Percentiles rank a stretch among this genome's conserved stretches.
Conservation (phyloP, 2,797 vertebrate species). For the Melanotaenia trifasciata region DNA sequence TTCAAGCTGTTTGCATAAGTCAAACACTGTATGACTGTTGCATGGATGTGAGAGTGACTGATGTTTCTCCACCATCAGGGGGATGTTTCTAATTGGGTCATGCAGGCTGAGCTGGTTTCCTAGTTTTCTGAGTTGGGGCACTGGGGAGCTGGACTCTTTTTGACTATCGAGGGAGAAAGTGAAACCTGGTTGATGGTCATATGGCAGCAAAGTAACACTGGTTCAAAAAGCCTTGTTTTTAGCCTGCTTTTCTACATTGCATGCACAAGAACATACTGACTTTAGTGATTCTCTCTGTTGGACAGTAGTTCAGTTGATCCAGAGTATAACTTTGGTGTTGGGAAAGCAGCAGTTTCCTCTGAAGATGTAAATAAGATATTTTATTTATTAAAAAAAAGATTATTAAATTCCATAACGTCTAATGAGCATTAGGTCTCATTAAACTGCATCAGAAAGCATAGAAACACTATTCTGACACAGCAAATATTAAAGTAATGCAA, state of each 20-base stretch:
- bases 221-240: background rate
- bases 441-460: too few relatives aligned
- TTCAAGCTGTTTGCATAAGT: conserved; percentile 20
- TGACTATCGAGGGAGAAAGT: conserved; percentile 66
- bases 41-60: conserved; percentile 43
- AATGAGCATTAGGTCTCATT: too few relatives aligned
- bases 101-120: conserved; percentile 72
- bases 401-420: too few relatives aligned
- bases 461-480: too few relatives aligned
- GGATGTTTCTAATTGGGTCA: conserved; percentile 78
- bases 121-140: conserved; percentile 71
- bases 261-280: background rate
- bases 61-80: conserved; percentile 47
- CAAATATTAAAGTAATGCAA: too few relatives aligned
- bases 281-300: background rate
- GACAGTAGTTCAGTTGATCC: background rate
- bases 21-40: conserved; percentile 26
- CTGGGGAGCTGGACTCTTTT: conserved; percentile 82
- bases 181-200: conserved; percentile 41
- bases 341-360: too few relatives aligned
- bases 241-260: too few relatives aligned
- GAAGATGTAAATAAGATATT: too few relatives aligned
- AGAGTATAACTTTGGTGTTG: too few relatives aligned
- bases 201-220: conserved; percentile 8
- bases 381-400: too few relatives aligned